Conservation (phyloP, 2,888 invertebrate species). For the Rhamnusium bicolor region DNA sequence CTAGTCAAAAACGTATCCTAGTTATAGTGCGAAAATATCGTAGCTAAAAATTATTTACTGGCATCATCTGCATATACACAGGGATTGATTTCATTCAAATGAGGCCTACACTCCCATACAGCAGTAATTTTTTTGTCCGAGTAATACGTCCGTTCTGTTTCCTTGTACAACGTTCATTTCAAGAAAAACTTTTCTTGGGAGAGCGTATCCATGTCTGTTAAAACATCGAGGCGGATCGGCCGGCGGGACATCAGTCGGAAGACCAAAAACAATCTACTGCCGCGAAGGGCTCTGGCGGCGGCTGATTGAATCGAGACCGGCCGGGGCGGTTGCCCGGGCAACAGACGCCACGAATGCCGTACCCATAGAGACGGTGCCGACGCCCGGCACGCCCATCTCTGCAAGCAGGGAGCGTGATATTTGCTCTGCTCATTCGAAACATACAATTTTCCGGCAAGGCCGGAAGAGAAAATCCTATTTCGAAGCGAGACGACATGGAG, state of each 20-base stretch:
- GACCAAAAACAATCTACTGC: slow-evolving; percentile 17
- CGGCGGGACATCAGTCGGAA: not conserved
- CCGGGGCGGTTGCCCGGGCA: slow-evolving; percentile 49
- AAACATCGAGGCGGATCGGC: not conserved
- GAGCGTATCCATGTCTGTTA: not conserved
- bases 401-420: slow-evolving; percentile 5
- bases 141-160: not conserved
- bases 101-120: not conserved
- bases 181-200: not conserved
- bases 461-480: not conserved
- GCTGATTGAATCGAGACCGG: slow-evolving; percentile 68
- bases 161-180: not conserved
- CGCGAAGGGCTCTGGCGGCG: slow-evolving; percentile 38
- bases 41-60: too few relatives aligned
- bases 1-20: too few relatives aligned
- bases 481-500: not conserved
- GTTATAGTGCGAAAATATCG: too few relatives aligned
- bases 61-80: too few relatives aligned
- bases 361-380: slow-evolving; percentile 64
- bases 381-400: slow-evolving; percentile 67
- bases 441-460: not conserved
- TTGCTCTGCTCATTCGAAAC: not conserved
- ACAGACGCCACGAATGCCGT: slow-evolving; percentile 52
- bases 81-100: too few relatives aligned
- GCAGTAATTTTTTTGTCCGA: not conserved